phyloP scores from a whole-genome alignment of 2,113 vertebrate genomes.

The Chloebia gouldiae region DNA sequence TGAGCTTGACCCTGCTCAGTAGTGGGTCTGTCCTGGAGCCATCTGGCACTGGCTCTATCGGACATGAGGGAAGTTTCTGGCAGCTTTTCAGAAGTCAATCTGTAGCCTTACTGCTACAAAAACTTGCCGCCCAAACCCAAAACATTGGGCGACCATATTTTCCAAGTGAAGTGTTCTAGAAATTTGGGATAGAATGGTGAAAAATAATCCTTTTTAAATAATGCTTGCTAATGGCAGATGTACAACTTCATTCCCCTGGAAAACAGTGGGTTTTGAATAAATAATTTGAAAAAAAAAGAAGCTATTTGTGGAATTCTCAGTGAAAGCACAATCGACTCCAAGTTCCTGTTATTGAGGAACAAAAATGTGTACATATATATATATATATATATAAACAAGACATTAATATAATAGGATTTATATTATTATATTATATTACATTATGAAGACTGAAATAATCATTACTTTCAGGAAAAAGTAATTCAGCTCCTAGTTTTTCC shows the following conservation, averaged over 20 bases:
- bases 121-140: neutral
- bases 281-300: neutral
- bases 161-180: neutral
- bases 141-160: neutral
- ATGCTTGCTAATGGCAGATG: neutral
- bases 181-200: neutral
- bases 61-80: neutral
- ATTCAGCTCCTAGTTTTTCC: neutral
- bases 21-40: neutral
- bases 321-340: neutral
- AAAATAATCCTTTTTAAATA: neutral
- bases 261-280: neutral
- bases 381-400: neutral
- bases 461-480: neutral
- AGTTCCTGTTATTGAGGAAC: neutral
- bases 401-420: neutral
- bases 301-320: neutral
- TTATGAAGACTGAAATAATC: neutral
- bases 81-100: neutral
- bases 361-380: neutral
- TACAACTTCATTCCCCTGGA: neutral
- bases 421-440: too few relatives aligned
- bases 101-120: neutral
- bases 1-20: neutral
- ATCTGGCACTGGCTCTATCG: rapidly evolving